phyloP scores from a whole-genome alignment of 2,888 invertebrate species.

The Kuschelorhynchus macadamiae region DNA sequence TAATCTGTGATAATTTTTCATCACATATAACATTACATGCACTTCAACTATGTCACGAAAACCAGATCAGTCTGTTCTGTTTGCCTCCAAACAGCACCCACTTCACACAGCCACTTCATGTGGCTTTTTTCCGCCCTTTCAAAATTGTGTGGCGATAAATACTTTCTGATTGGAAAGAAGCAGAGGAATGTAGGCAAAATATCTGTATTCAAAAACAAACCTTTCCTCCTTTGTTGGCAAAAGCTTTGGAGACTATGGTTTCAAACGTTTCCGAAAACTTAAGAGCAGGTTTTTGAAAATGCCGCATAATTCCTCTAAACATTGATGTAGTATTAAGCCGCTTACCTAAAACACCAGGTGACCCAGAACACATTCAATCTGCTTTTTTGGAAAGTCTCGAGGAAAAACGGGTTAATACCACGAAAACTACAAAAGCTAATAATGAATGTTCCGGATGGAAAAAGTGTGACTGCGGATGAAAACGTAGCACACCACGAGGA shows the following conservation, averaged over 20 bases:
- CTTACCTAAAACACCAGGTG: slow-evolving; percentile 8
- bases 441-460: slow-evolving; percentile 16
- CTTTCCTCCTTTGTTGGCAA: slow-evolving; percentile 15
- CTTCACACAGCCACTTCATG: slow-evolving; percentile 11
- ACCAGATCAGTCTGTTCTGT: slow-evolving; percentile 7
- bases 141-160: slow-evolving; percentile 24
- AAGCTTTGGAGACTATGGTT: slow-evolving; percentile 9
- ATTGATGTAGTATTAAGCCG: slow-evolving; percentile 21
- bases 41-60: slow-evolving; percentile 9
- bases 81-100: slow-evolving; percentile 25
- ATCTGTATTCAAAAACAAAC: slow-evolving; percentile 19
- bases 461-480: slow-evolving; percentile 7
- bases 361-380: slow-evolving; percentile 15
- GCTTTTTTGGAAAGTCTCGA: slow-evolving; percentile 19
- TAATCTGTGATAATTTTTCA: slow-evolving; percentile 30
- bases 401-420: slow-evolving; percentile 17
- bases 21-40: slow-evolving; percentile 22
- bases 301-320: slow-evolving; percentile 14
- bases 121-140: not conserved
- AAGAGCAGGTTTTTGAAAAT: slow-evolving; percentile 21
- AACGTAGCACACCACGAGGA: not conserved
- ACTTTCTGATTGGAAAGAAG: slow-evolving; percentile 18
- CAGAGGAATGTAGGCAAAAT: slow-evolving; percentile 24
- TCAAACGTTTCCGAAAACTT: slow-evolving; percentile 2
- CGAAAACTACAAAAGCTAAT: slow-evolving; percentile 5